These are phyloP conservation scores for Linepithema humile DNA, from an alignment of 1,140 invertebrate genomes.

Conservation along the genomic window DNA sequence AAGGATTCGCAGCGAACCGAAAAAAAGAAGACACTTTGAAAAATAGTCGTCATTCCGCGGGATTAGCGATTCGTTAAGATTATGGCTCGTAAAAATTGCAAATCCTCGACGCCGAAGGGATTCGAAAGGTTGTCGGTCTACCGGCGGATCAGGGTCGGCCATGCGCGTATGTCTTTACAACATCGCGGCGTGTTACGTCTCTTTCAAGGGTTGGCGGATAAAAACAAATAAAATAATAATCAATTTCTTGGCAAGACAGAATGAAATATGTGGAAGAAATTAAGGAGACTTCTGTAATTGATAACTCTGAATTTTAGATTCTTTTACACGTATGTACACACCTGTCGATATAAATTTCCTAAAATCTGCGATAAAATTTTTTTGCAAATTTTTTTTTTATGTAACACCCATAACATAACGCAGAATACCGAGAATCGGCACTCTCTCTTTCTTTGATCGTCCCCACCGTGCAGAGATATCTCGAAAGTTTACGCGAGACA, in stretches of 20 bases:
- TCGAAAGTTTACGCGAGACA: not conserved
- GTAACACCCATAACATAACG: not conserved
- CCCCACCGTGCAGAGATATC: not conserved
- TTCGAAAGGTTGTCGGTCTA: slow-evolving; percentile 50
- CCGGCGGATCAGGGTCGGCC: slow-evolving; percentile 25
- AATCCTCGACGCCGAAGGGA: slow-evolving; percentile 60
- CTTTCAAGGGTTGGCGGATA: not conserved
- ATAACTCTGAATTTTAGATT: not conserved
- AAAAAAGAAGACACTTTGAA: slow-evolving; percentile 56
- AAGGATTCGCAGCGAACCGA: slow-evolving; percentile 40
- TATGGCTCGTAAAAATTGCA: slow-evolving; percentile 71
- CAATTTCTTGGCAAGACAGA: not conserved
- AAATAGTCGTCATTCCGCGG: slow-evolving; percentile 56
- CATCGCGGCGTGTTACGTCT: not conserved
- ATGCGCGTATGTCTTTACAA: slow-evolving; percentile 25
- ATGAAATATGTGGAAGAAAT: not conserved
- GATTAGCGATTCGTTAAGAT: slow-evolving; percentile 74
- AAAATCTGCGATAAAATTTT: not conserved
- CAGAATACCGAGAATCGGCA: not conserved
- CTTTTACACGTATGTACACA: not conserved
- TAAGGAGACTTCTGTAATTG: not conserved
- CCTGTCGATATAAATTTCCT: not conserved
- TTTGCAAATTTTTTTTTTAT: not conserved
- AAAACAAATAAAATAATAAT: not conserved
- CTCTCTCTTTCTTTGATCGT: not conserved